These are phyloP conservation scores for Passerina amoena DNA, from an alignment of 2,113 vertebrate genomes.

Conservation along the genomic window DNA sequence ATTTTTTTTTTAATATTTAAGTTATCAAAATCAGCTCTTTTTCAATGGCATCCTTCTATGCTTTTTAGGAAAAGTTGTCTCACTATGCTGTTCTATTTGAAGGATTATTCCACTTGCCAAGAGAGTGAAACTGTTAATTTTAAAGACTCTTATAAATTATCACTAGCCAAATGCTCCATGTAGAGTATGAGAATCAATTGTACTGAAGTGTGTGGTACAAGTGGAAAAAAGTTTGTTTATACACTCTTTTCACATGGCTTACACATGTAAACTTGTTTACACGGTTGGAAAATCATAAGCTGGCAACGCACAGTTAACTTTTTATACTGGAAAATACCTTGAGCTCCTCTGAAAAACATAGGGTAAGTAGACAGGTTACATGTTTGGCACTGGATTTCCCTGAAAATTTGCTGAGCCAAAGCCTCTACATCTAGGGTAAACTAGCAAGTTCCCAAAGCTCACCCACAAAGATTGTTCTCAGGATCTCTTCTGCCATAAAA, in stretches of 20 bases:
- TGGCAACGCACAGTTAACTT: constrained; percentile 40
- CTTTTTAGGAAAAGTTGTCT: not conserved
- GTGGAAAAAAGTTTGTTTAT: constrained; percentile 32
- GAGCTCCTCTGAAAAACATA: not conserved
- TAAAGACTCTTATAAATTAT: not conserved
- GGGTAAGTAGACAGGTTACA: not conserved
- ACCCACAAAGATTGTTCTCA: not conserved
- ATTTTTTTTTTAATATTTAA: not conserved
- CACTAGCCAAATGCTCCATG: not conserved
- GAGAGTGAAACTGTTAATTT: constrained; percentile 21
- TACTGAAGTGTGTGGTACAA: not conserved
- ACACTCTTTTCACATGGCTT: constrained; percentile 6
- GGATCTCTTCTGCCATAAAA: not conserved
- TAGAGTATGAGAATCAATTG: not conserved
- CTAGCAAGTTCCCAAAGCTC: not conserved
- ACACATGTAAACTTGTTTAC: not conserved
- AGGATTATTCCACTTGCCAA: not conserved
- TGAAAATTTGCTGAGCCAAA: not conserved
- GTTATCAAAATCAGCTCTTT: not conserved
- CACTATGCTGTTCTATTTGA: not conserved
- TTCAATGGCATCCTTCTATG: not conserved
- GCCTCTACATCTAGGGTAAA: not conserved
- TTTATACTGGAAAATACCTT: constrained; percentile 8
- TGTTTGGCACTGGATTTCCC: not conserved
- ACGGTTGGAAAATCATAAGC: not conserved